Evolutionary conservation across 2,797 vertebrate species (phyloP).

Genomic region (Trematomus bernacchii): DNA sequence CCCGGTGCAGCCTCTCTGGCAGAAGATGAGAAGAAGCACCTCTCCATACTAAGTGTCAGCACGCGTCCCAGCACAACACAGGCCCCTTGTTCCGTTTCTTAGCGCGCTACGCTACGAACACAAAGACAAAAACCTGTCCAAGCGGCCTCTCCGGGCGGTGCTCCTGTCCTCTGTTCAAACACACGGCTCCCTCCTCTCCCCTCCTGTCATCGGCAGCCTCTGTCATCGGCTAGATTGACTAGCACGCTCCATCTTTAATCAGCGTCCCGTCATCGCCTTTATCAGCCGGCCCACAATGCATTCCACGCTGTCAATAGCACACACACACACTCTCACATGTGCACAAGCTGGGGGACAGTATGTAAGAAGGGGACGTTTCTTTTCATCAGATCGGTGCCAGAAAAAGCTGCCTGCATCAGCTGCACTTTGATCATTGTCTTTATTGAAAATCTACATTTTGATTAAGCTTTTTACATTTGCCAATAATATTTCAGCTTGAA

Average conservation of each 20-base stretch:
- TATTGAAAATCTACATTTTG: constrained; percentile 33
- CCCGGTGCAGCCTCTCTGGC: constrained; percentile 41
- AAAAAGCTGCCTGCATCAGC: constrained; percentile 37
- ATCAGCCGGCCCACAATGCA: constrained; percentile 72
- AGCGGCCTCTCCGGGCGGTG: constrained; percentile 19
- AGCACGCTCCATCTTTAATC: constrained; percentile 83
- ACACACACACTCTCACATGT: constrained; percentile 26
- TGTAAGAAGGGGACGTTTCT: constrained; percentile 38
- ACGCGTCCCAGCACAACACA: constrained; percentile 66
- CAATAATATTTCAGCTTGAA: constrained; percentile 16
- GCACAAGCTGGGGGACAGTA: constrained; percentile 45
- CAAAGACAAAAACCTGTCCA: constrained; percentile 64
- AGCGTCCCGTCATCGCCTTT: constrained; percentile 79
- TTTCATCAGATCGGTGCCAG: constrained; percentile 42
- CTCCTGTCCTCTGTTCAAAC: constrained; percentile 56
- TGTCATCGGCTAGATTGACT: constrained; percentile 76
- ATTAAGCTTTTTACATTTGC: constrained; percentile 30
- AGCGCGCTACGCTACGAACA: constrained; percentile 37
- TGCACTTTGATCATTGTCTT: constrained; percentile 56
- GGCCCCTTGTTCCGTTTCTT: constrained; percentile 65
- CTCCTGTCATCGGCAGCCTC: constrained; percentile 77
- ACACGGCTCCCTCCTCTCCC: constrained; percentile 36
- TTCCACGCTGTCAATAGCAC: constrained; percentile 65
- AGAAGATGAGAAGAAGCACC: constrained; percentile 28
- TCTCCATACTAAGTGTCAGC: constrained; percentile 72